Base-by-base conservation (phyloP, 2,113 vertebrate species). In the Pionites leucogaster region DNA sequence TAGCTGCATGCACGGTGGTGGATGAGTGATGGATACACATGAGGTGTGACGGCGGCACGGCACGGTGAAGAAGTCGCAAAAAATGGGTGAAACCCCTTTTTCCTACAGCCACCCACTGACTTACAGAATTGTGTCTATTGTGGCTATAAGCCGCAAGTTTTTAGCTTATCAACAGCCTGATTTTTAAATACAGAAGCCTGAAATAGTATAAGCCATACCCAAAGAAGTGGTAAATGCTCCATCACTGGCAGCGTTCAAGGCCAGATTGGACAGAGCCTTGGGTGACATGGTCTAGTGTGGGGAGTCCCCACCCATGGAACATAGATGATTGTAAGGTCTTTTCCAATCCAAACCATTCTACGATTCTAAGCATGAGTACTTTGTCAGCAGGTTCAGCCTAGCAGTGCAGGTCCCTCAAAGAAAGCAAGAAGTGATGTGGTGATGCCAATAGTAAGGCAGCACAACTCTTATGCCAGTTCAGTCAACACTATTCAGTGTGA, bases 1-100 rank as follows among this genome's bases (percentile, higher is more conserved):
- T 1, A 23, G 33, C 33, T 24, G 13, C 4, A 0, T 3, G 3
- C 3, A 0, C 22, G 5, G 2, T 2, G 15, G 31, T 7, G 33
- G 37, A 2, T 28, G 22, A n/a, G 28, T 2, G 63, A 19, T 37
- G 76, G 71, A 9, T 8, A 5, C 31, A 2, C 25, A 1, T 22
- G 2, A 39, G 29, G 19, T 2, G 0, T 5, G 50, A 82, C 28
- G 47, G 12, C 22, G 47, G 18, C 19, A 68, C 13, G 13, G 37
- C 68, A 35, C 44, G 11, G 6, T 52, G 59, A 50, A 60, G 53
- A 33, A 29, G 17, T 49, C 10, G 0, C 28, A 10, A 57, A 60
- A 37, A 23, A 22, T 17, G 7, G 3, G 8, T 41, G 11, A 42
- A 79, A 39, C 0, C 0, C 20, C 4, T 7, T 20, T 3, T 64